Evolutionary conservation across 2,888 invertebrate genomes (phyloP).

Genomic region (Ptilodon capucinus): DNA sequence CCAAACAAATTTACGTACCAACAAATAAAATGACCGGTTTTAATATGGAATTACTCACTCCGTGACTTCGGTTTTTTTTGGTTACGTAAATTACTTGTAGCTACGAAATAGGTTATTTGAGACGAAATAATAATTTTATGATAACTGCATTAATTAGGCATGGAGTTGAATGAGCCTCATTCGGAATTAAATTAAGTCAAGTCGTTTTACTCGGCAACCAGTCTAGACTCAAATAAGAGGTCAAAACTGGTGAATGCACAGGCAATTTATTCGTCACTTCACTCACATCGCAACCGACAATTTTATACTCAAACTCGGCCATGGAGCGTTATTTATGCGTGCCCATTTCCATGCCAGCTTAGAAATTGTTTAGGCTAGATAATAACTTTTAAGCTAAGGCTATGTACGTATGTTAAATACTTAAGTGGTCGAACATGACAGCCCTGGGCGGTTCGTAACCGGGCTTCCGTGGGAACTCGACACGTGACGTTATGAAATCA

Average conservation of each 20-base stretch:
- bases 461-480: constrained; percentile 79
- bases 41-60: constrained; percentile 72
- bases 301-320: constrained; percentile 64
- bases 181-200: constrained; percentile 1
- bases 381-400: constrained; percentile 78
- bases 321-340: constrained; percentile 73
- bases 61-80: constrained; percentile 63
- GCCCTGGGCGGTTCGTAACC: constrained; percentile 72
- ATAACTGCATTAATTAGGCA: background rate
- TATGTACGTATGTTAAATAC: constrained; percentile 77
- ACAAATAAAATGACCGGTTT: constrained; percentile 70
- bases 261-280: constrained; percentile 54
- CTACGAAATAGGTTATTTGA: constrained; percentile 2
- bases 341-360: constrained; percentile 74
- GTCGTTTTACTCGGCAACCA: background rate
- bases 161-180: background rate
- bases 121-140: background rate
- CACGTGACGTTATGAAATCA: constrained; percentile 78
- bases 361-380: constrained; percentile 78
- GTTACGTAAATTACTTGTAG: constrained; percentile 32
- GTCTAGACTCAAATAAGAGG: constrained; percentile 27
- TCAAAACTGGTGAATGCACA: constrained; percentile 42
- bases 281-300: constrained; percentile 53
- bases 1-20: constrained; percentile 66
- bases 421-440: constrained; percentile 80